Conservation (phyloP, 2,888 invertebrate genomes). For the Phorcus lineatus region DNA sequence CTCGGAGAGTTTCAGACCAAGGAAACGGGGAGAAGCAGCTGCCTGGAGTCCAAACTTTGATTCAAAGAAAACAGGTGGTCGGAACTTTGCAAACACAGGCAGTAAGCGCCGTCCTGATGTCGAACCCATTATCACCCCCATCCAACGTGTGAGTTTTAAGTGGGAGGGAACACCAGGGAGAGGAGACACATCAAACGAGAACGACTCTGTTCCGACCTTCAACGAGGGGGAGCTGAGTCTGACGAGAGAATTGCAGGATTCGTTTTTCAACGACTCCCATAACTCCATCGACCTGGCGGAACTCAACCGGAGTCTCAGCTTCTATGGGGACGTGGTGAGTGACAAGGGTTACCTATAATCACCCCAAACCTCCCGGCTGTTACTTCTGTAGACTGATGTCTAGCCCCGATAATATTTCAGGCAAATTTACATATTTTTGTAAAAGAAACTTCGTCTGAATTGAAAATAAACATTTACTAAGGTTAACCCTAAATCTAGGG, state of each 20-base stretch:
- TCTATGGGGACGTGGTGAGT: conserved; percentile 19
- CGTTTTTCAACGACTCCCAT: neutral
- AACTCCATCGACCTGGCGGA: neutral
- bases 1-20: neutral
- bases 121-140: neutral
- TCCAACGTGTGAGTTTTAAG: no score
- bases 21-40: neutral
- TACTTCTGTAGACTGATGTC: no score
- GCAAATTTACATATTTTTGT: no score
- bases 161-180: no score
- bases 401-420: no score
- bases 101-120: neutral
- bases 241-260: neutral
- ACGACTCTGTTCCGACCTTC: neutral
- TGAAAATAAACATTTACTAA: no score
- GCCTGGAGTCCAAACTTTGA: neutral
- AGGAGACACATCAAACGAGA: neutral
- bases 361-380: no score
- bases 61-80: neutral
- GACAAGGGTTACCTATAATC: no score
- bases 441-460: no score
- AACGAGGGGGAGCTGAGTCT: neutral
- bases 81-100: neutral
- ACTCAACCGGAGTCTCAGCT: neutral
- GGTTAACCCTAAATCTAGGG: no score